Base-by-base conservation (phyloP, 2,888 invertebrate genomes). In the Resseliella maxima region DNA sequence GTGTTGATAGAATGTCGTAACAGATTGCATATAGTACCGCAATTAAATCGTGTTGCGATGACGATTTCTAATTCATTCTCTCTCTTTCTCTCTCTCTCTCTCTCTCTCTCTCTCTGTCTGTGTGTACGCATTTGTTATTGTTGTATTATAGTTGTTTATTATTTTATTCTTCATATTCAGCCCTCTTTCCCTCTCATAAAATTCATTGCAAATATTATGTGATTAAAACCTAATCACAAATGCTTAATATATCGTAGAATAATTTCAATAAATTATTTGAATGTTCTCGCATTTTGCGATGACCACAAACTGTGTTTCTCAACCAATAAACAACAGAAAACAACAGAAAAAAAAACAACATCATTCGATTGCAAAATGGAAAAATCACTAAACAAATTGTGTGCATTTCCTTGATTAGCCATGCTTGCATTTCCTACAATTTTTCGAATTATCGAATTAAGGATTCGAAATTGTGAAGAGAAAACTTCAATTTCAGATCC, bases 21-120 rank as follows among this genome's bases (percentile, higher is more conserved):
- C 72, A 72, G 72, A 72, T 72, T 72, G 72, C 72, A 72, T 72
- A 72, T 72, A 31, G 72, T 72, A 31, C 31, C 72, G 72, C 72
- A 72, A 72, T 72, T 72, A 72, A 72, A 31, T 72, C 72, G 72
- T 72, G 72, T 72, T 35, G 72, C 27, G 46, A 50, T 72, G 72
- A 21, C 72, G 72, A 72, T 72, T 72, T 72, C 72, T 72, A 31
- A 31, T 72, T 31, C 24, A 15, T 50, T 18, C 2, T 50, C 12
- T 50, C 1, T 50, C 15, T 18, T 50, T 8, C 24, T 59, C 5
- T 59, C 5, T 6, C 0, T 24, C 0, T 59, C 15, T 59, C 12
- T 24, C 10, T 18, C 10, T 50, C 21, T 50, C 2, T 50, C 15
- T 10, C 15, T 50, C 10, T 50, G 50, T 18, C 50, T 50, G n/a